Evolutionary conservation across 2,113 vertebrate genomes (phyloP), one percentile per base, ranked within the genome.

Genomic region (Ifrita kowaldi): DNA sequence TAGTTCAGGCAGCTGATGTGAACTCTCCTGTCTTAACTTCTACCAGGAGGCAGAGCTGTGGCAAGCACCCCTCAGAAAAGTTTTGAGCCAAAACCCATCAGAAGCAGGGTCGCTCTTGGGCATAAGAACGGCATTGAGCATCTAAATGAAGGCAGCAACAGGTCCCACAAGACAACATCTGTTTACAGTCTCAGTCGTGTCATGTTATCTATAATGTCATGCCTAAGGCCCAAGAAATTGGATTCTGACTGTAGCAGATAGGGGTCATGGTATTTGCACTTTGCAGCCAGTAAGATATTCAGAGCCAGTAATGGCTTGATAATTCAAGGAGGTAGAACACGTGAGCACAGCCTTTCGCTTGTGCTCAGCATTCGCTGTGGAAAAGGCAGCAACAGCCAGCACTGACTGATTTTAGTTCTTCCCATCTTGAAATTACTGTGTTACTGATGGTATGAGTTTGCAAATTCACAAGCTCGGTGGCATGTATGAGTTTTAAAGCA

Each of bases 121-220:
- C 0, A 0, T 49, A 30, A 39, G 46, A 90, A 16, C 1, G 2
- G 35, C 4, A 1, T 1, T 5, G 44, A 71, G 24, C 69, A 14
- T 84, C 52, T 68, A 44, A 69, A 47, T 41, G 56, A 84, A 62
- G 35, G 69, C 77, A 68, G 21, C 46, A 75, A 5, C 39, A 56
- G 41, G 65, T 79, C n/a, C 53, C 26, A 5, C 17, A 10, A 71
- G 17, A 41, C 74, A 75, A 15, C 62, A 44, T 89, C 65, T 83
- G 62, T 68, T 77, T 82, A 37, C 60, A 52, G 39, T 81, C 68
- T 91, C 28, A 60, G 69, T 91, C 44, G 2, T 56, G 56, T 87
- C 65, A 13, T 19, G 28, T 68, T 89, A 47, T 68, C 74, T 82
- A 2, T 56, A 71, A 87, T 94, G 94, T 93, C 92, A 87, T 3